phyloP scores from a whole-genome alignment of 1,140 invertebrate species.

The Lasioglossum albipes region DNA sequence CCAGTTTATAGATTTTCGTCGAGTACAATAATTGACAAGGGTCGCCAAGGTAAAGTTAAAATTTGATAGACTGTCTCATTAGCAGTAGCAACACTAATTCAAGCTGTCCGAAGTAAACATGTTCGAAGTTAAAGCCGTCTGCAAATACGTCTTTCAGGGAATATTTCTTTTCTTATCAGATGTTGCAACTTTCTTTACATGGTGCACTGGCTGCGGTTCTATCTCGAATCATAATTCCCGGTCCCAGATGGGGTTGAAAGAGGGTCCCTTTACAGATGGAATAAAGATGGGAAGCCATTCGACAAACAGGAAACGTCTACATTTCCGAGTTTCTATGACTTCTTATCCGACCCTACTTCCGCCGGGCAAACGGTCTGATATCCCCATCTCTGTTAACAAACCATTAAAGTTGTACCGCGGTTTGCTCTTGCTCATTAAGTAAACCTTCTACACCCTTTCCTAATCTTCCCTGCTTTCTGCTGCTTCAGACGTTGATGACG shows the following conservation, averaged over 20 bases:
- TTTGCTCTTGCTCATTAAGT: conserved; percentile 57
- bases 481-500: background rate
- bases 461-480: conserved; percentile 39
- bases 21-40: too few species aligned
- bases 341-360: conserved; percentile 59
- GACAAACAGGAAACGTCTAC: conserved; percentile 63
- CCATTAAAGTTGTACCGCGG: conserved; percentile 69
- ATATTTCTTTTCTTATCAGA: conserved; percentile 45
- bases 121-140: conserved; percentile 4
- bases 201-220: conserved; percentile 2
- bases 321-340: conserved; percentile 68
- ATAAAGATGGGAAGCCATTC: conserved; percentile 73
- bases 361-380: conserved; percentile 64
- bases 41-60: too few species aligned
- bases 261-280: conserved; percentile 73
- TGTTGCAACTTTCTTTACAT: conserved; percentile 25
- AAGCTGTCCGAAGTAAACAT: background rate
- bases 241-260: conserved; percentile 50
- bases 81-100: background rate
- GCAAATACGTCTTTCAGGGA: conserved; percentile 30
- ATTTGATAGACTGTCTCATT: background rate
- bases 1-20: too few species aligned
- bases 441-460: conserved; percentile 44
- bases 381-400: conserved; percentile 65
- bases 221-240: conserved; percentile 62